Base-by-base conservation (phyloP, 2,113 vertebrate species). In the Cephalopholis sonnerati region DNA sequence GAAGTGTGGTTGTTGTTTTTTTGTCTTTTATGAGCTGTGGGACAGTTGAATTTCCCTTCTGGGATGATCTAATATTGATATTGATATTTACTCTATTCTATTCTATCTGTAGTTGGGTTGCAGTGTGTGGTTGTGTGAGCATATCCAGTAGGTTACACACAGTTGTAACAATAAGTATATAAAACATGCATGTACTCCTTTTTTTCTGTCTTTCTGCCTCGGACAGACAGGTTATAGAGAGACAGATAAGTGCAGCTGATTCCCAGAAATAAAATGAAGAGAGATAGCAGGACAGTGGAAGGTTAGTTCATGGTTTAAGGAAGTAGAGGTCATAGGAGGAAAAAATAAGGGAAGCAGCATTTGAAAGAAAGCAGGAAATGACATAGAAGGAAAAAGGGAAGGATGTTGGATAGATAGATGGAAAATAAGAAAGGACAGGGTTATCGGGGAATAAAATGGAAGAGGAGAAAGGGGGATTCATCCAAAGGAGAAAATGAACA, bases 351-450 rank as follows among this genome's bases (percentile, higher is more conserved):
- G 22, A 71, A 54, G 22, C 20, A 62, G 16, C 3, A 51, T 68
- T 36, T 24, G n/a, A 58, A 50, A 11, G 39, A 39, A 32, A 25
- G 7, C 6, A 57, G 13, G 15, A 73, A n/a, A 44, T 51, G n/a
- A 50, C 61, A 24, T 20, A 18, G 0, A 17, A 16, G 22, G 20
- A 71, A 65, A 48, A 29, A 44, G 3, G 27, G 13, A 22, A 68
- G 13, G 36, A 41, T 58, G 46, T 61, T 3, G 61, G 16, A 39
- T 54, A 18, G 16, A 51, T 68, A 61, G 51, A 3, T 46, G 44
- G 3, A 51, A 65, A 77, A 10, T 57, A 81, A 25, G 64, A 12
- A 74, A 63, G 51, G 25, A 48, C 54, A 27, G 11, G 54, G 8
- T 5, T 20, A 9, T 27, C 24, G 11, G 57, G 25, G 10, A 46